These are phyloP conservation scores for Serinus canaria DNA, from an alignment of 2,113 vertebrate genomes.

Conservation along the genomic window DNA sequence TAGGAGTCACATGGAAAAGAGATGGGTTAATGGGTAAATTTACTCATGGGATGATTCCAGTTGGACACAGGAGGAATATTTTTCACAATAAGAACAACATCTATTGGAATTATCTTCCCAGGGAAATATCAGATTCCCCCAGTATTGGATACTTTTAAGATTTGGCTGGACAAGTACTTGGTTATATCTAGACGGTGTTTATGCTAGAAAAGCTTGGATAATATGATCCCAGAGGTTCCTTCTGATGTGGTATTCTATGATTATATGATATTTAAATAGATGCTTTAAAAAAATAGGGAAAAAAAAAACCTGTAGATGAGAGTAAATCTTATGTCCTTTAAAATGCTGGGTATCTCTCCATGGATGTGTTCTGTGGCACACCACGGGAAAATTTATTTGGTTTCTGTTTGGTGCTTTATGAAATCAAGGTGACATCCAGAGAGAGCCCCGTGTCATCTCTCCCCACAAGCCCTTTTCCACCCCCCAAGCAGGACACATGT, in stretches of 20 bases:
- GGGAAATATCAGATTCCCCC: neutral
- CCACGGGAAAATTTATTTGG: neutral
- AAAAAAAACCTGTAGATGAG: neutral
- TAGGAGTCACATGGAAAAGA: neutral
- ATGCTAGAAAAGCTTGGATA: neutral
- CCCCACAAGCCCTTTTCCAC: accelerated
- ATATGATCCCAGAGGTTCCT: neutral
- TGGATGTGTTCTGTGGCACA: neutral
- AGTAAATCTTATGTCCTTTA: neutral
- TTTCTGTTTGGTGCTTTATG: neutral
- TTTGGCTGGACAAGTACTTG: neutral
- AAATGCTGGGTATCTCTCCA: neutral
- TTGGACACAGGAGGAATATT: neutral
- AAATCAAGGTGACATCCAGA: neutral
- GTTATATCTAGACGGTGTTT: neutral
- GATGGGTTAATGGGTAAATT: neutral
- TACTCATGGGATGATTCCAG: neutral
- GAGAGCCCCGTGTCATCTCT: neutral
- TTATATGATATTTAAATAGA: neutral
- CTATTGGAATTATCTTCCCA: neutral
- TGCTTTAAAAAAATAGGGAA: neutral
- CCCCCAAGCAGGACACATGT: accelerated
- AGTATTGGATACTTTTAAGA: neutral
- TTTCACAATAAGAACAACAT: neutral
- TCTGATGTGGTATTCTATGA: neutral